phyloP scores from a whole-genome alignment of 2,113 vertebrate genomes.

The Chaetodon auriga region DNA sequence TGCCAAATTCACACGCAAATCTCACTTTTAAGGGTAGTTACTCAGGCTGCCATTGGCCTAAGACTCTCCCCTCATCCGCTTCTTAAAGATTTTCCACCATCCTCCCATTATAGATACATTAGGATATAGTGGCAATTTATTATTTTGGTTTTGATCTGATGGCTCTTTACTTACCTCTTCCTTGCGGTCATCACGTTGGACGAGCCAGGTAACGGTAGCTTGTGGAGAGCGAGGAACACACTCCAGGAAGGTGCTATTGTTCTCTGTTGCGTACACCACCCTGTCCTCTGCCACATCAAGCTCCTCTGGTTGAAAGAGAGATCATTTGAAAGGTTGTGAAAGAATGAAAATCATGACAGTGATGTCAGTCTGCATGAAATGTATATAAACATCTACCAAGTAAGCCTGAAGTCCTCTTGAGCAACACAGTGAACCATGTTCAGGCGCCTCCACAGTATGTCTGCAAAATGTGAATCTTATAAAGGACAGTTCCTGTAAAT shows the following conservation, averaged over 20 bases:
- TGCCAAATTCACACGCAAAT: constrained; percentile 57
- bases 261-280: constrained; percentile 90
- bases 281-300: constrained; percentile 82
- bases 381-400: background rate
- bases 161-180: constrained; percentile 86
- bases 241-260: constrained; percentile 96
- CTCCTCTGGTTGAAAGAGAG: constrained; percentile 73
- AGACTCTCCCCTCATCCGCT: background rate
- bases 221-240: constrained; percentile 93
- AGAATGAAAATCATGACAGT: background rate
- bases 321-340: constrained; percentile 1
- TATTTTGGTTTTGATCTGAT: background rate
- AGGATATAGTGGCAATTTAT: background rate
- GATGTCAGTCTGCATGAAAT: background rate
- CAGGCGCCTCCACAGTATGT: background rate
- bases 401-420: background rate
- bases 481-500: background rate
- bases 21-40: constrained; percentile 46
- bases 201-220: constrained; percentile 90
- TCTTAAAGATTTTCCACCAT: background rate
- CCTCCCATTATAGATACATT: background rate
- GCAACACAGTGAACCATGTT: background rate
- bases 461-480: background rate
- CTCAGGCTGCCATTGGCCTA: constrained; percentile 23
- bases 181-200: constrained; percentile 86